Base-by-base conservation (phyloP, 1,140 invertebrate species). In the Heliothis virescens region DNA sequence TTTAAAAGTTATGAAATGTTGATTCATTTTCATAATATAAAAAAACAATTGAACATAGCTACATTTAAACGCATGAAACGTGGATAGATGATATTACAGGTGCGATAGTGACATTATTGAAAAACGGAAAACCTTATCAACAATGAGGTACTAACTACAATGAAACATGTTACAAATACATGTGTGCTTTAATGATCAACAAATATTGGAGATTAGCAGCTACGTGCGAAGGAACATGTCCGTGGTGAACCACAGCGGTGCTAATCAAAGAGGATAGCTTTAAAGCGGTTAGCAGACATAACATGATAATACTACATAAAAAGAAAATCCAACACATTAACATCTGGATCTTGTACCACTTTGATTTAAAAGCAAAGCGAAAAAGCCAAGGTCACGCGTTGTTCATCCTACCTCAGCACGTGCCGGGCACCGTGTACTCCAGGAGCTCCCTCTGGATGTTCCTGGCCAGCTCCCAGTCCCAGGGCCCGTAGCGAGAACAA, bases 341-440 rank as follows among this genome's bases (percentile, higher is more conserved):
- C 74, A 65, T 77, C 74, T 63, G 59, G 48, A 26, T 65, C 26
- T 34, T 55, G 48, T 29, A 59, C 41, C 55, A 74, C 15, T 62
- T 72, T 52, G 67, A 71, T 18, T 48, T 67, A 67, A 52, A 57
- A 80, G 74, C 78, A 21, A 60, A 80, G 72, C 41, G 26, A 76
- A 67, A 53, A 83, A 82, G 63, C 75, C 82, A 86, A 81, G 82
- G 82, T 83, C 77, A 81, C 75, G 63, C 62, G 52, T 78, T 63
- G n/a, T 78, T 18, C 13, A 80, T 65, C 86, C 85, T 90, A 94
- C 92, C 92, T 93, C 89, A 94, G 83, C 91, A 91, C 84, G 86
- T 89, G 86, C 86, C 84, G 76, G 86, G 84, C 79, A 82, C 85
- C 52, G 83, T 83, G 78, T 84, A 83, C 72, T 86, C 83, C 81